A percentile compares a stretch with the other conserved stretches of the same genome.
Evolutionary conservation across 2,888 invertebrate genomes (phyloP).

Genomic region (Drosophila mayaguana): DNA sequence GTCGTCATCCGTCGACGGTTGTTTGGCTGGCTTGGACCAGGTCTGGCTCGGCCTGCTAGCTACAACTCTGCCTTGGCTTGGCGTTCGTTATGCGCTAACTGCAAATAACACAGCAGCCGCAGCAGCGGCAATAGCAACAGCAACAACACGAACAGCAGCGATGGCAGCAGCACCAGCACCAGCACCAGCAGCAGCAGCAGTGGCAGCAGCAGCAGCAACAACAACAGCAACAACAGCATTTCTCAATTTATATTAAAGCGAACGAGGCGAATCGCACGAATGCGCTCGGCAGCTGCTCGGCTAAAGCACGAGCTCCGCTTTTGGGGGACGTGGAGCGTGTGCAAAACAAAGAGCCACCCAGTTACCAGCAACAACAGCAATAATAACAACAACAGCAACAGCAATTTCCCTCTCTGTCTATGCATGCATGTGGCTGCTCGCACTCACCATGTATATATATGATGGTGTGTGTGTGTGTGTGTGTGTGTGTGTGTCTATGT

Average conservation of each 20-base stretch:
- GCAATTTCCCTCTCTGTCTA: constrained; percentile 34
- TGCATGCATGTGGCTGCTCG: constrained; percentile 32
- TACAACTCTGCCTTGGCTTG: constrained; percentile 59
- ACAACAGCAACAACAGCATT: constrained; percentile 34
- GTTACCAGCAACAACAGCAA: constrained; percentile 55
- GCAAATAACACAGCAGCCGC: constrained; percentile 51
- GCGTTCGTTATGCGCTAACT: constrained; percentile 59
- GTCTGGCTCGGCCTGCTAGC: constrained; percentile 51
- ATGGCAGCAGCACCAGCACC: constrained; percentile 22
- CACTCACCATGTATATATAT: constrained; percentile 28
- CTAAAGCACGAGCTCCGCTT: constrained; percentile 41
- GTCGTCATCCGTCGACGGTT: constrained; percentile 82
- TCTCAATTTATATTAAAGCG: constrained; percentile 59
- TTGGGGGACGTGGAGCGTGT: constrained; percentile 47
- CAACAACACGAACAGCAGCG: constrained; percentile 20
- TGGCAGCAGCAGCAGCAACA: constrained; percentile 35
- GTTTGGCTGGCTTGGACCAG: constrained; percentile 70
- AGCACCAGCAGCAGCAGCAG: constrained; percentile 30
- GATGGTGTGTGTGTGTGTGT: constrained; percentile 17
- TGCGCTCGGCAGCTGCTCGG: constrained; percentile 53
- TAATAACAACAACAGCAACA: constrained; percentile 25
- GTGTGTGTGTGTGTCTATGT: constrained; percentile 22
- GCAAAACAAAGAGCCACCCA: constrained; percentile 72
- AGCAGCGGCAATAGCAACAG: constrained; percentile 29
- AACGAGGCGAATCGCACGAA: constrained; percentile 56